Evolutionary conservation across 2,113 vertebrate species (phyloP).

Genomic region (Tenrec ecaudatus): DNA sequence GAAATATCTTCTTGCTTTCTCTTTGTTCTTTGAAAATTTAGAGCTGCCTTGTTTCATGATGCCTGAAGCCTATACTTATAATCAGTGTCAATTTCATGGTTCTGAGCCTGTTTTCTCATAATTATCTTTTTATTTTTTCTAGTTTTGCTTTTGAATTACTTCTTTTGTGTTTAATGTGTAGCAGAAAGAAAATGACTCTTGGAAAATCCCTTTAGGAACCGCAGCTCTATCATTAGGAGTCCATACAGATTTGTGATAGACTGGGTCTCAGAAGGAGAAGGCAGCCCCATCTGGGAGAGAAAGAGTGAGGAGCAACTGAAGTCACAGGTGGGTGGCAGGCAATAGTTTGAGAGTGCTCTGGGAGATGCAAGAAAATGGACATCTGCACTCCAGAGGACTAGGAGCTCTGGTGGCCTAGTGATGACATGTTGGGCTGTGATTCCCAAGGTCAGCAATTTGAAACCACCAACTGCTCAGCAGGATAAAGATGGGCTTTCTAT

Average conservation of each 20-base stretch:
- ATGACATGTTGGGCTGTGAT: too few relatives aligned
- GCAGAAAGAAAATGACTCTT: slow-evolving; percentile 63
- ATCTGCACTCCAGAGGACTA: background rate
- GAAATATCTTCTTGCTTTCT: slow-evolving; percentile 60
- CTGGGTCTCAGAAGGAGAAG: background rate
- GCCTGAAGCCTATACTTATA: slow-evolving; percentile 71
- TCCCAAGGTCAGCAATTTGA: too few relatives aligned
- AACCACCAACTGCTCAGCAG: too few relatives aligned
- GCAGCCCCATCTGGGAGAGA: background rate
- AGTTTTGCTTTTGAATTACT: slow-evolving; percentile 58
- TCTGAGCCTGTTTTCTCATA: slow-evolving; percentile 47
- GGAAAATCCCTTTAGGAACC: slow-evolving; percentile 53
- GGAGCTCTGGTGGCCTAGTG: too few relatives aligned
- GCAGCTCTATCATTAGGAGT: background rate
- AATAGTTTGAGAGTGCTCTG: background rate
- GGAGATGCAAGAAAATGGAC: background rate
- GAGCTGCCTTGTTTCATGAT: slow-evolving; percentile 59
- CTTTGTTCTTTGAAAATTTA: slow-evolving; percentile 75
- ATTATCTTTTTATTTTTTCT: slow-evolving; percentile 60
- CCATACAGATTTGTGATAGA: background rate
- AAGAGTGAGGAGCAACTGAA: background rate
- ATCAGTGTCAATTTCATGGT: slow-evolving; percentile 73
- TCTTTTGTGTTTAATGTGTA: slow-evolving; percentile 66
- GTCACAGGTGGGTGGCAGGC: background rate
- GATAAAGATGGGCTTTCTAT: too few relatives aligned